A percentile compares a stretch with the other conserved stretches of the same genome.
Evolutionary conservation across 2,888 invertebrate genomes (phyloP).

Genomic region (Nineta flava): DNA sequence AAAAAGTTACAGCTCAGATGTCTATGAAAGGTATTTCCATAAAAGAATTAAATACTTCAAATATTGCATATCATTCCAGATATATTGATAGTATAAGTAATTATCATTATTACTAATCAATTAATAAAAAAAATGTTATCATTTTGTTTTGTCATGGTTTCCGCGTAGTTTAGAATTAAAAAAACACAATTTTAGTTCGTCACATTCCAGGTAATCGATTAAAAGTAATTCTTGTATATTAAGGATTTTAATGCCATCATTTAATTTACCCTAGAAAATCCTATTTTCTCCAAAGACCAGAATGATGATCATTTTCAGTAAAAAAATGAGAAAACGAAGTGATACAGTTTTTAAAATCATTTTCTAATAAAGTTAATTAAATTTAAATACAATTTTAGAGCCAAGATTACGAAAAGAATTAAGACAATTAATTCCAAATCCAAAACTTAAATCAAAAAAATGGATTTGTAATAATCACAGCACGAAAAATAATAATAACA

Average conservation of each 20-base stretch:
- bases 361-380: too few species aligned
- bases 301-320: too few species aligned
- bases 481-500: slow-evolving; percentile 50
- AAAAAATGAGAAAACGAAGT: too few species aligned
- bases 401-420: slow-evolving; percentile 48
- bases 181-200: too few species aligned
- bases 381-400: slow-evolving; percentile 17
- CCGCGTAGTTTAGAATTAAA: too few species aligned
- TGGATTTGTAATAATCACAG: slow-evolving; percentile 74
- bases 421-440: slow-evolving; percentile 42
- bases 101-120: neutral
- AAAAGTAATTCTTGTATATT: too few species aligned
- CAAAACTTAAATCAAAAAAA: slow-evolving; percentile 48
- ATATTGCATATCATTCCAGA: slow-evolving; percentile 56
- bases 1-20: slow-evolving; percentile 37
- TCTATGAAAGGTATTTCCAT: slow-evolving; percentile 51
- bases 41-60: slow-evolving; percentile 28
- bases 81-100: slow-evolving; percentile 41
- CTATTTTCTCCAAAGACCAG: too few species aligned
- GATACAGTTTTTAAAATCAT: too few species aligned
- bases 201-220: too few species aligned
- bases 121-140: neutral
- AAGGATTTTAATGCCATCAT: too few species aligned
- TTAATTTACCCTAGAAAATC: too few species aligned
- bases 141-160: too few species aligned